Evolutionary conservation across 2,888 invertebrate genomes (phyloP).

Genomic region (Trissonchulus latispiculum): DNA sequence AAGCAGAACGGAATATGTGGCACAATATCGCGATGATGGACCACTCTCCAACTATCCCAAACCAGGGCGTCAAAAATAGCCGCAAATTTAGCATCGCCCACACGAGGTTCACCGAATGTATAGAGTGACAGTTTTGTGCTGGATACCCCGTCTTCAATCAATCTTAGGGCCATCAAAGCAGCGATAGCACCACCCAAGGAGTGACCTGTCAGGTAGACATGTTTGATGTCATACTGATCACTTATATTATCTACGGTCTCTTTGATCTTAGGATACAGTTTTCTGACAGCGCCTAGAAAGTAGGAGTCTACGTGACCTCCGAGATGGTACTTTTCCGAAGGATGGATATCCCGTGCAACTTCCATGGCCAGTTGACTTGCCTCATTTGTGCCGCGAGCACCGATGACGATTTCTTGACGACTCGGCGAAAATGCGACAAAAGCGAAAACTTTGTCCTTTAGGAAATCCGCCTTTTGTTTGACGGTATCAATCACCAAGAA

Average conservation of each 20-base stretch:
- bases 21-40: neutral
- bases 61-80: neutral
- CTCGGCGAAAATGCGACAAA: neutral
- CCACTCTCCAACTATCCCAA: neutral
- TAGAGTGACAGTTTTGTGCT: neutral
- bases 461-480: too few relatives aligned
- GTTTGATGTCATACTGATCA: neutral
- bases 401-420: neutral
- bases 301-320: neutral
- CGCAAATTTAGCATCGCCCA: neutral
- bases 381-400: neutral
- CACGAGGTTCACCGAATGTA: neutral
- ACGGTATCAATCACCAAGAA: too few relatives aligned
- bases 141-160: neutral
- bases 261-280: too few relatives aligned
- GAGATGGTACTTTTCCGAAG: neutral
- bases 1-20: neutral
- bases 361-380: neutral
- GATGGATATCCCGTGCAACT: neutral
- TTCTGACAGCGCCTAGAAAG: neutral
- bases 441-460: neutral
- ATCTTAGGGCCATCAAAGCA: neutral
- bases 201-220: neutral
- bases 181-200: neutral
- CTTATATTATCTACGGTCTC: too few relatives aligned